Percentiles rank a stretch among this genome's conserved stretches.
phyloP scores from a whole-genome alignment of 2,797 vertebrate species.

The Cottoperca gobio region DNA sequence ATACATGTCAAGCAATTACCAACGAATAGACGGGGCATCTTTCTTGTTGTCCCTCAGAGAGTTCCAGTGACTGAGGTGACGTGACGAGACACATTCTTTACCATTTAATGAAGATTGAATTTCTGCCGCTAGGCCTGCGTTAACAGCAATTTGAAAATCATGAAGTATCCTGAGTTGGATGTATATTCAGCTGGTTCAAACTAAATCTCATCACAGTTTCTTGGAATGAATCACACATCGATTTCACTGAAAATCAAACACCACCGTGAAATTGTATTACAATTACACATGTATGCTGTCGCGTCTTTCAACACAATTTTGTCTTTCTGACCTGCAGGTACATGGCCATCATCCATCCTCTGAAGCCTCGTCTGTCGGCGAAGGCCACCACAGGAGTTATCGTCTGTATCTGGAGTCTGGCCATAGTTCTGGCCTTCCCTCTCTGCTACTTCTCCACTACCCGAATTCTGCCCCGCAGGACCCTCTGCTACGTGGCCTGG shows the following conservation, averaged over 20 bases:
- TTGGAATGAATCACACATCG: constrained; percentile 14
- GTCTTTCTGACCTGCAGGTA: constrained; percentile 84
- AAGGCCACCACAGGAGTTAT: constrained; percentile 94
- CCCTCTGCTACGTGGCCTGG: constrained; percentile 95
- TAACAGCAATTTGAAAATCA: constrained; percentile 29
- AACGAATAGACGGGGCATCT: constrained; percentile 23
- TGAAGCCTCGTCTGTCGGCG: constrained; percentile 95
- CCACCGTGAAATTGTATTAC: neutral
- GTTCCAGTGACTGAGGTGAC: constrained; percentile 29
- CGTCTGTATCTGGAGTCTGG: constrained; percentile 94
- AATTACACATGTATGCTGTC: neutral
- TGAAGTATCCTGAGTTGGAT: constrained; percentile 15
- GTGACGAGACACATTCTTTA: constrained; percentile 26
- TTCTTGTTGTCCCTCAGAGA: constrained; percentile 21
- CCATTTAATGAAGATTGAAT: constrained; percentile 26
- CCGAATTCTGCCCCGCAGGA: constrained; percentile 86
- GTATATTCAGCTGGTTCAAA: constrained; percentile 3
- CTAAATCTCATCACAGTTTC: constrained; percentile 18
- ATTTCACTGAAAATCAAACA: constrained; percentile 16
- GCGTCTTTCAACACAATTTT: neutral
- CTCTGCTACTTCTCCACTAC: constrained; percentile 95
- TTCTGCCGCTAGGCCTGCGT: neutral
- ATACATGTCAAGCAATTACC: constrained; percentile 53
- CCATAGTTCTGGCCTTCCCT: constrained; percentile 94
- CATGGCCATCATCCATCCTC: constrained; percentile 97